These are phyloP conservation scores for Pelobates cultripes DNA, from an alignment of 2,797 vertebrate genomes.

Conservation along the genomic window DNA sequence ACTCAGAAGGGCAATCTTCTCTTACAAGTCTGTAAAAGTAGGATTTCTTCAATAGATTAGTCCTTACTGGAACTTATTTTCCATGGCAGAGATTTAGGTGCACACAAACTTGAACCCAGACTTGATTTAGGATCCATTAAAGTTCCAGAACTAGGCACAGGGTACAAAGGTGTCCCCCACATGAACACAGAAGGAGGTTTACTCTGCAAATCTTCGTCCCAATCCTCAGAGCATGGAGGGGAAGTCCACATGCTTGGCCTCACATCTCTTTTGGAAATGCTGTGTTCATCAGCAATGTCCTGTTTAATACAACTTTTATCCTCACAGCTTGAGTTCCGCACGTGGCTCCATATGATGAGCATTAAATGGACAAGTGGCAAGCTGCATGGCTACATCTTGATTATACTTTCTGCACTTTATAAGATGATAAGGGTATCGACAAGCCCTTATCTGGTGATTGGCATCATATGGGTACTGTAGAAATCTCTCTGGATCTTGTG, in stretches of 20 bases:
- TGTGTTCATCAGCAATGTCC: constrained; percentile 66
- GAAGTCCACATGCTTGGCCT: constrained; percentile 74
- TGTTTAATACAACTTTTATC: constrained; percentile 73
- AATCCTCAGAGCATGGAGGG: constrained; percentile 76
- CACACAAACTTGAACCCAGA: constrained; percentile 65
- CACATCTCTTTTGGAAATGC: constrained; percentile 62
- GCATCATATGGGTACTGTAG: constrained; percentile 85
- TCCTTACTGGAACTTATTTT: constrained; percentile 43
- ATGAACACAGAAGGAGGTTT: background rate
- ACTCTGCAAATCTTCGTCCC: constrained; percentile 69
- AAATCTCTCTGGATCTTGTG: constrained; percentile 77
- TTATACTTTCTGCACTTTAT: constrained; percentile 90
- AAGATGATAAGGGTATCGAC: constrained; percentile 85
- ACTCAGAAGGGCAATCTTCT: too few relatives aligned
- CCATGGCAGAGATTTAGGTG: constrained; percentile 76
- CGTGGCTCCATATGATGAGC: constrained; percentile 82
- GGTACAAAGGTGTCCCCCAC: constrained; percentile 38
- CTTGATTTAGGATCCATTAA: constrained; percentile 65
- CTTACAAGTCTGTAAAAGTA: too few relatives aligned
- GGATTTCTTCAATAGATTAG: too few relatives aligned
- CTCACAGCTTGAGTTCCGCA: constrained; percentile 80
- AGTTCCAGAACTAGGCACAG: constrained; percentile 38
- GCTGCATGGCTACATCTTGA: constrained; percentile 75
- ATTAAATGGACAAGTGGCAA: constrained; percentile 87
- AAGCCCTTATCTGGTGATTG: constrained; percentile 81